Evolutionary conservation across 2,888 invertebrate genomes (phyloP), one percentile per base, ranked within the genome.

Genomic region (Stenurella melanura): DNA sequence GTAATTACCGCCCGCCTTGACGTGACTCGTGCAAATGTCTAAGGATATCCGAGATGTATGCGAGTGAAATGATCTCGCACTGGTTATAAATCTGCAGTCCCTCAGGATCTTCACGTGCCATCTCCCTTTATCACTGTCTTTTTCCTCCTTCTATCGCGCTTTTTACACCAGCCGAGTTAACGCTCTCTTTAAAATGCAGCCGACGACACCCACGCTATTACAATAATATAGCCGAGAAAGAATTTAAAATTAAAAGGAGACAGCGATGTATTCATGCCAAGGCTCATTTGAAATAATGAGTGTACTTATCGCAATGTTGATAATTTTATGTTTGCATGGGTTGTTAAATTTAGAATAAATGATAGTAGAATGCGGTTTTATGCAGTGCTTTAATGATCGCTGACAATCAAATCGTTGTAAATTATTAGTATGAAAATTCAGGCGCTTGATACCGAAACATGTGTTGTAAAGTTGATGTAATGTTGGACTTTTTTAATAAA

Each of bases 61-160:
- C 83, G 81, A 85, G 84, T 79, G 82, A 81, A 82, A 84, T 83
- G 86, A 86, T 87, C 85, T 86, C 85, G 85, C 83, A 76, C 83
- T 77, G 81, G 85, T 83, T 83, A 87, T 87, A 87, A 87, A 87
- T 87, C 86, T 85, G 84, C 83, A 78, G 82, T 80, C 81, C 79
- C 81, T 68, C 76, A 82, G 85, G 86, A 87, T 87, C 87, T 85
- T 85, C 87, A 87, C 87, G 88, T 87, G 82, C 86, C 85, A 87
- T 88, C 88, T 86, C 87, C 80, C 85, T 88, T 86, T 86, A 87
- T 88, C 87, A 87, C 81, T 83, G 87, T 87, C 87, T 80, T 74
- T 78, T 79, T 80, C 82, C 75, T 77, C 81, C 78, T 81, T 82
- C 79, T 75, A 79, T 72, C 71, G 69, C 9, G 60, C 75, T 58